These are phyloP conservation scores for Cichlasoma orientale DNA, from an alignment of 2,797 vertebrate genomes.

Conservation along the genomic window DNA sequence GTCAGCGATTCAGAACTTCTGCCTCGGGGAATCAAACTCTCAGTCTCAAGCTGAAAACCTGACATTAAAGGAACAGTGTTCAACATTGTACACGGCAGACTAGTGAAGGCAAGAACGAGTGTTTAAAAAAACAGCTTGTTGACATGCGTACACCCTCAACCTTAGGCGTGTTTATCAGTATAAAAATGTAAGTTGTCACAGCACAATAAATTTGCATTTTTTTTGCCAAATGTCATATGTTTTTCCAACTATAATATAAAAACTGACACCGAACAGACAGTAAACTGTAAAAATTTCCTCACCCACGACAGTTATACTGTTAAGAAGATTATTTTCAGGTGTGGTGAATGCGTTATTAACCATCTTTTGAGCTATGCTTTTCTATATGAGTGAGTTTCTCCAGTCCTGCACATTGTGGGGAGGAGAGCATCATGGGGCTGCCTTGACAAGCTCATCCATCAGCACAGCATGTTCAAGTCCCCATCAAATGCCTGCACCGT, in stretches of 20 bases:
- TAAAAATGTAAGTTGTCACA: constrained; percentile 39
- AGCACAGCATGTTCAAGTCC: constrained; percentile 78
- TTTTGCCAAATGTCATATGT: constrained; percentile 16
- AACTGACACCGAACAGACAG: constrained; percentile 27
- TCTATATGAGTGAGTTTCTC: constrained; percentile 68
- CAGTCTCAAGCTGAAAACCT: constrained; percentile 56
- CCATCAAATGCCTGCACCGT: constrained; percentile 76
- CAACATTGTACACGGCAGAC: constrained; percentile 46
- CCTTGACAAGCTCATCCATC: constrained; percentile 85
- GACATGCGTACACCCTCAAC: constrained; percentile 48
- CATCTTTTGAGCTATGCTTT: constrained; percentile 48
- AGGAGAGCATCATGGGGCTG: constrained; percentile 73
- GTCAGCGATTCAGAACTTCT: constrained; percentile 68
- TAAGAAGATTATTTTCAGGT: constrained; percentile 69
- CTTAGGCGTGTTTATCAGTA: constrained; percentile 45
- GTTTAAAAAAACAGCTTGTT: constrained; percentile 47
- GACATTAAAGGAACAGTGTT: constrained; percentile 63
- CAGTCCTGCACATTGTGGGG: constrained; percentile 57
- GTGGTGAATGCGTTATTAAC: constrained; percentile 68
- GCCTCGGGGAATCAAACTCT: constrained; percentile 74
- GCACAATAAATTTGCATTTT: constrained; percentile 37
- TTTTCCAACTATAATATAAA: constrained; percentile 2
- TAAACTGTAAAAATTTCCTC: constrained; percentile 35
- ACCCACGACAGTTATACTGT: constrained; percentile 23
- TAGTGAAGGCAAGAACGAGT: constrained; percentile 32